Evolutionary conservation across 2,888 invertebrate species (phyloP), one percentile per base, ranked within the genome.

Genomic region (Patella caerulea): DNA sequence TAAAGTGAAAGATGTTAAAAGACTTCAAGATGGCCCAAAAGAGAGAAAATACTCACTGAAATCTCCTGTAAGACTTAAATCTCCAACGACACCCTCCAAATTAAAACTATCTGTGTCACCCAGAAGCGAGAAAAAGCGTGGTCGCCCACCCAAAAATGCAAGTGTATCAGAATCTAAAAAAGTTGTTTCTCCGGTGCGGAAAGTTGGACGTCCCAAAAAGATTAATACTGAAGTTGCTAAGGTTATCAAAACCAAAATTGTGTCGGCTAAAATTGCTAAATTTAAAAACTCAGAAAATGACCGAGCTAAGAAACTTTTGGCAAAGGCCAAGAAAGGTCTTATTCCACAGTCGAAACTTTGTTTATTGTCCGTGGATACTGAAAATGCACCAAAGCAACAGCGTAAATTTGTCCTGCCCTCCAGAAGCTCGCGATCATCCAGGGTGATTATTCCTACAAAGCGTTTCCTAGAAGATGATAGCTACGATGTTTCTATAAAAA

Each of bases 381-480:
- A 65, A 24, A 65, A 65, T 65, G 77, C 71, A 59, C 75, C 76
- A 29, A 79, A 76, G 24, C 78, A 81, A 29, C 78, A 73, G 71
- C 83, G 82, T 76, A 79, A 83, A 55, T 88, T 89, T 85, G 86
- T 88, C 4, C 92, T 96, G 81, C 96, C 96, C 24, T 94, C 95
- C 72, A 94, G 96, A 86, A 96, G 96, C 93, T 95, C 94, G 19
- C 95, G 96, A 91, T 96, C 96, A 70, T 96, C 96, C 7, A 93
- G 97, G 83, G 95, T 96, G 71, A 96, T 96, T 76, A 97, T 96
- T 91, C 96, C 97, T 69, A 96, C 96, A 89, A 97, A 96, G 92
- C 94, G 95, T 83, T 95, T 96, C 74, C 75, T 90, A 17, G 90
- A 90, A 72, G 87, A 89, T 29, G 88, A 88, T 75, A 74, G 78